Percentiles rank a stretch among this genome's conserved stretches.
Conservation (phyloP, 2,888 invertebrate species). For the Caenorhabditis sulstoni region DNA sequence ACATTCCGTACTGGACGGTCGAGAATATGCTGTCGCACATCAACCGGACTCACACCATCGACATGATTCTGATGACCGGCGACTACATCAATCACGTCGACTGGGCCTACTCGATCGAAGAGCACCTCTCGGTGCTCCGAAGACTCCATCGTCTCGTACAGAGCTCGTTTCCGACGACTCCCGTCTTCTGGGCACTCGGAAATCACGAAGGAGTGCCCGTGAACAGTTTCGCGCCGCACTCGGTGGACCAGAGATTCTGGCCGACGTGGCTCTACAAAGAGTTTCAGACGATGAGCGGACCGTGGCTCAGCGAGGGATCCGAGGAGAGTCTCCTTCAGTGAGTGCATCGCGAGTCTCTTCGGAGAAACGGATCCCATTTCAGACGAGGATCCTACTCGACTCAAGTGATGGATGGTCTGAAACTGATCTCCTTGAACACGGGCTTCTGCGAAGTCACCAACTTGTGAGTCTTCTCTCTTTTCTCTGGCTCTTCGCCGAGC, state of each 20-base stretch:
- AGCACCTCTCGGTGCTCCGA: slow-evolving; percentile 66
- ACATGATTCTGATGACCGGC: slow-evolving; percentile 91
- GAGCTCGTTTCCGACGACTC: slow-evolving; percentile 87
- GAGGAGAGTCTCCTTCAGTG: slow-evolving; percentile 62
- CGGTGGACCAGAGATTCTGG: slow-evolving; percentile 76
- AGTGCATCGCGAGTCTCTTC: slow-evolving; percentile 26
- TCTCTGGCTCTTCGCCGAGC: neutral
- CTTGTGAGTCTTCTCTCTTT: slow-evolving; percentile 79
- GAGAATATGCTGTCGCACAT: slow-evolving; percentile 88
- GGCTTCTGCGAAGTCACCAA: slow-evolving; percentile 82
- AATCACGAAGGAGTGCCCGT: slow-evolving; percentile 90
- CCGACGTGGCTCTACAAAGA: slow-evolving; percentile 90
- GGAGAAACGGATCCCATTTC: slow-evolving; percentile 31
- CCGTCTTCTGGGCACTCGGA: slow-evolving; percentile 94
- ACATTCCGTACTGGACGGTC: slow-evolving; percentile 92
- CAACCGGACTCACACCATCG: slow-evolving; percentile 80
- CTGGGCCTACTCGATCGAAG: slow-evolving; percentile 87
- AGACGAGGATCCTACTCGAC: slow-evolving; percentile 89
- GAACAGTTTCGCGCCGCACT: slow-evolving; percentile 82
- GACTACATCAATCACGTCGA: slow-evolving; percentile 96
- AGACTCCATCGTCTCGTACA: slow-evolving; percentile 46
- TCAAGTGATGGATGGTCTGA: slow-evolving; percentile 82
- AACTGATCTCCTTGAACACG: slow-evolving; percentile 79
- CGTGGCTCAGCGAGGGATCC: slow-evolving; percentile 85
- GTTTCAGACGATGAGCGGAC: slow-evolving; percentile 87